phyloP scores from a whole-genome alignment of 2,113 vertebrate species.

The Vulpes vulpes region DNA sequence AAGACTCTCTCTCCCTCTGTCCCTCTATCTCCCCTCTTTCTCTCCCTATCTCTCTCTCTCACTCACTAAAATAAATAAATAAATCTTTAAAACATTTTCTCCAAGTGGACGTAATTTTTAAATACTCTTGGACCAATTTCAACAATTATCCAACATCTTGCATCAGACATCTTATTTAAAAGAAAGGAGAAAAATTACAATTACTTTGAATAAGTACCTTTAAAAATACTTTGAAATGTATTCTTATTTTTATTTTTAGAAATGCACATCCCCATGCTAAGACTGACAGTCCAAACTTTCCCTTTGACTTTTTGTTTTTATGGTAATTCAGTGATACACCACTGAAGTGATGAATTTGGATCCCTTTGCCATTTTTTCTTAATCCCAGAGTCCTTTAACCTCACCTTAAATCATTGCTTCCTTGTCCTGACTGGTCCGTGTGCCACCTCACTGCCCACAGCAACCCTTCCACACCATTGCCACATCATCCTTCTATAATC shows the following conservation, averaged over 20 bases:
- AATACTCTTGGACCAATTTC: neutral
- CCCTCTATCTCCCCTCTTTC: neutral
- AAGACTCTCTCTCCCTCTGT: neutral
- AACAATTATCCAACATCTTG: neutral
- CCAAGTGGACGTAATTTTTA: neutral
- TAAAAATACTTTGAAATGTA: neutral
- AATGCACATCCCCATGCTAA: neutral
- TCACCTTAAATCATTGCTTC: neutral
- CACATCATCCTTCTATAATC: rapidly evolving
- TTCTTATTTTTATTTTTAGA: neutral
- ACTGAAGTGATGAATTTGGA: neutral
- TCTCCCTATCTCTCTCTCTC: neutral
- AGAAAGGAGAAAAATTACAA: neutral
- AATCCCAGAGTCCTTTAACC: neutral
- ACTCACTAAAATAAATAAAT: neutral
- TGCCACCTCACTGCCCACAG: neutral
- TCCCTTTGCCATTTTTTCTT: neutral
- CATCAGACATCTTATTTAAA: neutral
- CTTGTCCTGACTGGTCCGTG: neutral
- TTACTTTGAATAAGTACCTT: neutral
- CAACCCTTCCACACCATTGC: neutral
- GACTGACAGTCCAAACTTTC: neutral
- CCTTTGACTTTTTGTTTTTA: neutral
- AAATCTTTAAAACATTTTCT: neutral
- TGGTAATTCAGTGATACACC: neutral